Conservation (phyloP, 1,140 invertebrate genomes). For the Aethina tumida region DNA sequence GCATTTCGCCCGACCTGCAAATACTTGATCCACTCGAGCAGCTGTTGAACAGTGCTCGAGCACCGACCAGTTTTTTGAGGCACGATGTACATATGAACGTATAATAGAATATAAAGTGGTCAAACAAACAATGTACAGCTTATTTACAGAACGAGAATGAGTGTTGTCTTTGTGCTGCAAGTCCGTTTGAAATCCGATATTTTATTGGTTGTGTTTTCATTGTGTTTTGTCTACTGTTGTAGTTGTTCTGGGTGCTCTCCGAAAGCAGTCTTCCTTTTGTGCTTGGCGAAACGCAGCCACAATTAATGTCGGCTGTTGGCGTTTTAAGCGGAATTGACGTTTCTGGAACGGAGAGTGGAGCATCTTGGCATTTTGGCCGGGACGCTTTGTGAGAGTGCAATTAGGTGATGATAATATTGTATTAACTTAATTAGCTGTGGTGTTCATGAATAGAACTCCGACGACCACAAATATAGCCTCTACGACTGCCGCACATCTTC, state of each 20-base stretch:
- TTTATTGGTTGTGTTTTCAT: slow-evolving; percentile 18
- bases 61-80: too few relatives aligned
- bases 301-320: background rate
- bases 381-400: background rate
- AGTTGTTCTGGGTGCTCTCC: slow-evolving; percentile 6
- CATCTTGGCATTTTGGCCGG: slow-evolving; percentile 3
- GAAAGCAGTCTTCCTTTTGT: background rate
- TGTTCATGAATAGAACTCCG: too few relatives aligned
- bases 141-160: slow-evolving; percentile 20
- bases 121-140: too few relatives aligned
- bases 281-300: background rate
- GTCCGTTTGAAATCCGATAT: slow-evolving; percentile 17
- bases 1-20: too few relatives aligned
- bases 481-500: too few relatives aligned
- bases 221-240: slow-evolving; percentile 19
- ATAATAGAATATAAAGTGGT: too few relatives aligned
- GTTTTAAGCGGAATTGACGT: background rate
- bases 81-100: too few relatives aligned
- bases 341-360: background rate
- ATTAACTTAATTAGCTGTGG: too few relatives aligned
- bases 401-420: too few relatives aligned
- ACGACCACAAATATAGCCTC: too few relatives aligned
- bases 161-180: slow-evolving; percentile 19
- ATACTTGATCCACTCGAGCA: too few relatives aligned
- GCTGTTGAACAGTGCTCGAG: too few relatives aligned